Percentiles rank a stretch among this genome's conserved stretches.
phyloP scores from a whole-genome alignment of 2,888 invertebrate genomes.

The Nemapogon koenigi region DNA sequence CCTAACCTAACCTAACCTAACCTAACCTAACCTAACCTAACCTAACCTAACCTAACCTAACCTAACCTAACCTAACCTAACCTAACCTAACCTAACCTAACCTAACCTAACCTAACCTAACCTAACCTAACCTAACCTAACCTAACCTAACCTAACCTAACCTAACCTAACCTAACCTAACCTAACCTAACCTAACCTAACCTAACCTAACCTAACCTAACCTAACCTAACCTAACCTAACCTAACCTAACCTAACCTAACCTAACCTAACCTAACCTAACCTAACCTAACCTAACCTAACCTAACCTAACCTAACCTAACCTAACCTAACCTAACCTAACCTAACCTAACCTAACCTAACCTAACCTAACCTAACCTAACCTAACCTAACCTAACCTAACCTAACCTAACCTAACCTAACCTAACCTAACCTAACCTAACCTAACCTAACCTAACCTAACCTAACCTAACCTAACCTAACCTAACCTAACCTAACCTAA shows the following conservation, averaged over 20 bases:
- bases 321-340: slow-evolving; percentile 10
- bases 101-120: slow-evolving; percentile 10
- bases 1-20: slow-evolving; percentile 1
- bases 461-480: slow-evolving; percentile 12
- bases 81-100: slow-evolving; percentile 10
- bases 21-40: slow-evolving; percentile 3
- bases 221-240: slow-evolving; percentile 10
- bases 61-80: slow-evolving; percentile 10
- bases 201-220: slow-evolving; percentile 10
- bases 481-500: slow-evolving; percentile 9
- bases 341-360: slow-evolving; percentile 12
- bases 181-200: slow-evolving; percentile 10
- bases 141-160: slow-evolving; percentile 10
- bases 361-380: slow-evolving; percentile 7
- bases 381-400: slow-evolving; percentile 7
- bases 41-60: slow-evolving; percentile 10
- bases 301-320: slow-evolving; percentile 13
- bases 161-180: slow-evolving; percentile 10
- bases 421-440: slow-evolving; percentile 13
- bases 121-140: slow-evolving; percentile 10
- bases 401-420: slow-evolving; percentile 12
- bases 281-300: slow-evolving; percentile 14
- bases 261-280: slow-evolving; percentile 10
- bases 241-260: slow-evolving; percentile 10
- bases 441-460: slow-evolving; percentile 12